Percentiles rank a stretch among this genome's conserved stretches.
These are phyloP conservation scores for Amaurobius ferox DNA, from an alignment of 2,888 invertebrate species.

Conservation along the genomic window DNA sequence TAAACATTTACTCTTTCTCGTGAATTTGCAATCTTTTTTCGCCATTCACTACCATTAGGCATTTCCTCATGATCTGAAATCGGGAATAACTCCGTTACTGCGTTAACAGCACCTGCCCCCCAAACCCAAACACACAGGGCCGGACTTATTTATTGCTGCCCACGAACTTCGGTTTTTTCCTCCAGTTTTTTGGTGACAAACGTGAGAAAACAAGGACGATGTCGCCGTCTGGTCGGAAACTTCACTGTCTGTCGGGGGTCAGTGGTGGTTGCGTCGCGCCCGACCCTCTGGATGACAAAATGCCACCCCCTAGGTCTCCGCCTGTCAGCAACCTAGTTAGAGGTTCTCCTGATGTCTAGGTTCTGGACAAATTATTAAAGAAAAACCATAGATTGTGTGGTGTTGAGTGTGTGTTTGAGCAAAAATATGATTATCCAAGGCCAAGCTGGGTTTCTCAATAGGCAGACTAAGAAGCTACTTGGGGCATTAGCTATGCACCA, in stretches of 20 bases:
- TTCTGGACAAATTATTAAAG: too few relatives aligned
- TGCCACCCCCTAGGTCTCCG: background rate
- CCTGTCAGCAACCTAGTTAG: background rate
- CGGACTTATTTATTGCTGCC: slow-evolving; percentile 9
- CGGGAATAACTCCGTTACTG: background rate
- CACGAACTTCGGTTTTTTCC: background rate
- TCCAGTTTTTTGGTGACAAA: slow-evolving; percentile 2
- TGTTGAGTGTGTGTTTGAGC: too few relatives aligned
- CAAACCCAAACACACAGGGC: background rate
- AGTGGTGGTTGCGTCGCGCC: slow-evolving; percentile 9
- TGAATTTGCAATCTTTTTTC: too few relatives aligned
- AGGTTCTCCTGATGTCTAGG: too few relatives aligned
- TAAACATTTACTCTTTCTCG: too few relatives aligned
- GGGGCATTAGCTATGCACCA: too few relatives aligned
- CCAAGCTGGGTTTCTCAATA: too few relatives aligned
- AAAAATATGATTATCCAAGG: too few relatives aligned
- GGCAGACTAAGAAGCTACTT: too few relatives aligned
- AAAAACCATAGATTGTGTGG: too few relatives aligned
- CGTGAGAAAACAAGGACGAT: slow-evolving; percentile 4
- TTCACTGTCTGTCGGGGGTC: background rate
- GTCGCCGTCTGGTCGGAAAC: background rate
- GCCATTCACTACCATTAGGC: background rate
- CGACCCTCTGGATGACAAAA: too few relatives aligned
- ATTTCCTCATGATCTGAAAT: background rate
- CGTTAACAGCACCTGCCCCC: background rate